These are phyloP conservation scores for Squalus acanthias DNA, from an alignment of 2,797 vertebrate species.

Conservation along the genomic window DNA sequence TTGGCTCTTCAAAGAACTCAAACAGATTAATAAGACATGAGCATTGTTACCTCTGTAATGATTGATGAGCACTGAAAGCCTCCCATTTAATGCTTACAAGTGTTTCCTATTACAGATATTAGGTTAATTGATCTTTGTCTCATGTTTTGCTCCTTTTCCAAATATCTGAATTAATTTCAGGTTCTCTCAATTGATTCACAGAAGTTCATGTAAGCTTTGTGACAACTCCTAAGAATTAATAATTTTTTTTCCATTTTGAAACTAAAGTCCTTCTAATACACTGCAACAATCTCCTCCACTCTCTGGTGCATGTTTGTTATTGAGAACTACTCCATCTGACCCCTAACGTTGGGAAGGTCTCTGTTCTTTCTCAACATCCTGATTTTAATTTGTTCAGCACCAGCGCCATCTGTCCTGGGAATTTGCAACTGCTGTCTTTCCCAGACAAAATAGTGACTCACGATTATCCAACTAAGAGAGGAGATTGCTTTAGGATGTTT, in stretches of 20 bases:
- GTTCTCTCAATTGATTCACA: neutral
- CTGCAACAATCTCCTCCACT: neutral
- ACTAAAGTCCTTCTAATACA: neutral
- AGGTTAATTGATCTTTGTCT: neutral
- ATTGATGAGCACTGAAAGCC: neutral
- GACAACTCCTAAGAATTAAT: neutral
- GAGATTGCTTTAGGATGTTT: constrained; percentile 30
- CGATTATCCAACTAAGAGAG: neutral
- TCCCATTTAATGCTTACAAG: neutral
- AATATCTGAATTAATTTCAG: neutral
- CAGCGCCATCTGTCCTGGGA: constrained; percentile 29
- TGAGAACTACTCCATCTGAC: neutral
- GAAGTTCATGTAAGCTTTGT: neutral
- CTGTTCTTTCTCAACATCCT: neutral
- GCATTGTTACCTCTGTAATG: neutral
- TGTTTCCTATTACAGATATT: neutral
- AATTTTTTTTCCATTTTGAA: neutral
- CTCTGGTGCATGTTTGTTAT: neutral
- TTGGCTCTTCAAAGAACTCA: neutral
- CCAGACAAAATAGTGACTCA: constrained; percentile 25
- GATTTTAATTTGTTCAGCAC: constrained; percentile 12
- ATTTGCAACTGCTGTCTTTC: constrained; percentile 29
- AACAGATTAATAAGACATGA: neutral
- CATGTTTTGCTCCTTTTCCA: neutral
- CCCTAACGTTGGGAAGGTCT: neutral